phyloP scores from a whole-genome alignment of 2,888 invertebrate genomes.

The Ernsta delagoae region DNA sequence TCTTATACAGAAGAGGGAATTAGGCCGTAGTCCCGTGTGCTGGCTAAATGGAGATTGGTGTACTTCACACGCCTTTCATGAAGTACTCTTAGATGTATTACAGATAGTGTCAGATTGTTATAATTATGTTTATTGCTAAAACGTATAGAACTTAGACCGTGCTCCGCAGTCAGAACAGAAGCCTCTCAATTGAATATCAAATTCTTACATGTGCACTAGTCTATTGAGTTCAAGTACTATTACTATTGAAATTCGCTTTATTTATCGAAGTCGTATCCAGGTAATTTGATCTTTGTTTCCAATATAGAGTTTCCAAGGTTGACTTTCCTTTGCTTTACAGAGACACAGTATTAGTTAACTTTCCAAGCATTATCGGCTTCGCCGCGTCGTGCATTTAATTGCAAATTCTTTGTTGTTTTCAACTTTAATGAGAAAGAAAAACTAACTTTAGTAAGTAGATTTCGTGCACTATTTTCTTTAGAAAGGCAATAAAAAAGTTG shows the following conservation, averaged over 20 bases:
- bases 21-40: too few relatives aligned
- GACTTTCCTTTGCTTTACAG: slow-evolving; percentile 41
- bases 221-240: too few relatives aligned
- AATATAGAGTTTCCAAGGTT: slow-evolving; percentile 39
- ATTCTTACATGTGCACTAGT: too few relatives aligned
- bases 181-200: too few relatives aligned
- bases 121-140: too few relatives aligned
- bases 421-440: slow-evolving; percentile 40
- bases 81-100: too few relatives aligned
- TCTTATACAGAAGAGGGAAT: too few relatives aligned
- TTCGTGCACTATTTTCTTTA: neutral
- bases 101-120: too few relatives aligned
- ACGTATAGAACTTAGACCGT: too few relatives aligned
- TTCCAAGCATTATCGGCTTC: slow-evolving; percentile 42
- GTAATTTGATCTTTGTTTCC: slow-evolving; percentile 7
- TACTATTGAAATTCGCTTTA: neutral
- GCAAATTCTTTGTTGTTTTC: slow-evolving; percentile 46
- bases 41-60: too few relatives aligned
- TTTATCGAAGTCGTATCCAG: slow-evolving; percentile 6
- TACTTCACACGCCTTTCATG: too few relatives aligned
- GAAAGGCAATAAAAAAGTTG: neutral
- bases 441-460: slow-evolving; percentile 3
- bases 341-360: slow-evolving; percentile 45
- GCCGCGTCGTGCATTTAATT: slow-evolving; percentile 48
- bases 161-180: too few relatives aligned